Evolutionary conservation across 2,888 invertebrate species (phyloP).

Genomic region (Agelastica alni): DNA sequence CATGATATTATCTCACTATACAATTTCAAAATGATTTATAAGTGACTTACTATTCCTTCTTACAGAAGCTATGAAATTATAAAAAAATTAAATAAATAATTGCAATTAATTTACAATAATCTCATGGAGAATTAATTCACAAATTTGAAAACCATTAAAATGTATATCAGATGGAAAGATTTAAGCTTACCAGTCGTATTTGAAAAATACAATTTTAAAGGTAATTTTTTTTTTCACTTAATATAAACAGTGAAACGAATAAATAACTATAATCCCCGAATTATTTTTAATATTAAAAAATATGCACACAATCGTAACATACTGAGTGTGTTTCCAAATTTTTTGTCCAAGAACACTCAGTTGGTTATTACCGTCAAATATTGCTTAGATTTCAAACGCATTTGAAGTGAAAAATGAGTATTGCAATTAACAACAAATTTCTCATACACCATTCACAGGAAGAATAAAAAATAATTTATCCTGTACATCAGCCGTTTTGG

Average conservation of each 20-base stretch:
- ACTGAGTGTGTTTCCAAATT: slow-evolving; percentile 7
- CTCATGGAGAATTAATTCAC: slow-evolving; percentile 8
- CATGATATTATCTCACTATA: background rate
- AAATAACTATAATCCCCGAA: background rate
- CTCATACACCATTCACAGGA: slow-evolving; percentile 8
- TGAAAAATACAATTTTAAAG: slow-evolving; percentile 1
- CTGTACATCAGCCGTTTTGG: slow-evolving; percentile 8
- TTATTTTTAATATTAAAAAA: background rate
- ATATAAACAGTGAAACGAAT: slow-evolving; percentile 4
- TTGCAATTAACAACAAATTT: slow-evolving; percentile 24
- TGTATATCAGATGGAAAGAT: background rate
- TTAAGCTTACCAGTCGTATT: background rate
- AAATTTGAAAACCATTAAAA: background rate
- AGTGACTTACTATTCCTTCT: slow-evolving; percentile 11
- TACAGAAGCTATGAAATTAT: slow-evolving; percentile 10
- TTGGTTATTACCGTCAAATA: slow-evolving; percentile 32
- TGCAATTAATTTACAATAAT: slow-evolving; percentile 14
- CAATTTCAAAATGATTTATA: slow-evolving; percentile 3
- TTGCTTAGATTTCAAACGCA: slow-evolving; percentile 40
- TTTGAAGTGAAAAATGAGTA: slow-evolving; percentile 33
- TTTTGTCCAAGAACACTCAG: slow-evolving; percentile 15
- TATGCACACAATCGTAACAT: slow-evolving; percentile 7
- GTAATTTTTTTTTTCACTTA: background rate
- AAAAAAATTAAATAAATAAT: slow-evolving; percentile 13
- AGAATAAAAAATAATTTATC: slow-evolving; percentile 14